phyloP scores from a whole-genome alignment of 2,888 invertebrate genomes.

The Epsilonema sp. region DNA sequence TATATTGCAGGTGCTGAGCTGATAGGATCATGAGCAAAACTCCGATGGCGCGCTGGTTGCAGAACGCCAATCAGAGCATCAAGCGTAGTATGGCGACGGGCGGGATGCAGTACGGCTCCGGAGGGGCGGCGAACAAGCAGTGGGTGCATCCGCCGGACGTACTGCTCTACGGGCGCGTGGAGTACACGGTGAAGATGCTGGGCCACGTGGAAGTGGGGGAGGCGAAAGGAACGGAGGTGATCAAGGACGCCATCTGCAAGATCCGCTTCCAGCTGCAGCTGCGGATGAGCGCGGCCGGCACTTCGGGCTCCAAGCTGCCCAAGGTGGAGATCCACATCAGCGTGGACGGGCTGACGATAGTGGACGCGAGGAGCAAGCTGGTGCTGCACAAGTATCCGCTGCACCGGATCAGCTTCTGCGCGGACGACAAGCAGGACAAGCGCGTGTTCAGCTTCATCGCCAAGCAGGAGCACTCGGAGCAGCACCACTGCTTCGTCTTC shows the following conservation, averaged over 20 bases:
- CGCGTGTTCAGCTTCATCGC: constrained; percentile 32
- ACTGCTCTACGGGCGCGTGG: constrained; percentile 78
- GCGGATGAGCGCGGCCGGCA: constrained; percentile 38
- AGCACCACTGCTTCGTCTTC: constrained; percentile 85
- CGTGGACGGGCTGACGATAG: constrained; percentile 82
- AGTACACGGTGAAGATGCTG: constrained; percentile 90
- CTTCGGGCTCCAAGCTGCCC: constrained; percentile 65
- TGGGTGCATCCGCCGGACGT: constrained; percentile 90
- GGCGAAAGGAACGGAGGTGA: constrained; percentile 90
- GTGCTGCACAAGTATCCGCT: constrained; percentile 79
- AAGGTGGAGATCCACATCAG: constrained; percentile 75
- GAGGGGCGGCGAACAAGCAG: constrained; percentile 35
- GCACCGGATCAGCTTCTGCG: constrained; percentile 93
- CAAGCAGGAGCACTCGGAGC: constrained; percentile 45
- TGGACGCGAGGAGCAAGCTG: constrained; percentile 46
- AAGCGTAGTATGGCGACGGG: neutral
- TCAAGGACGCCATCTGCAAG: constrained; percentile 88
- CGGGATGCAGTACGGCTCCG: neutral
- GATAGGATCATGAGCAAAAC: too few relatives aligned
- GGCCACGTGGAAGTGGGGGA: constrained; percentile 84
- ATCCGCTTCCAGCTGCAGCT: constrained; percentile 34
- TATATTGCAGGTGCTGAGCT: too few relatives aligned
- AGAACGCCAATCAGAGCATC: constrained; percentile 1
- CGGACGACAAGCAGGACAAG: constrained; percentile 68
- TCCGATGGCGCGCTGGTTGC: constrained; percentile 2